phyloP scores from a whole-genome alignment of 2,888 invertebrate genomes.

The Trisateles emortualis region DNA sequence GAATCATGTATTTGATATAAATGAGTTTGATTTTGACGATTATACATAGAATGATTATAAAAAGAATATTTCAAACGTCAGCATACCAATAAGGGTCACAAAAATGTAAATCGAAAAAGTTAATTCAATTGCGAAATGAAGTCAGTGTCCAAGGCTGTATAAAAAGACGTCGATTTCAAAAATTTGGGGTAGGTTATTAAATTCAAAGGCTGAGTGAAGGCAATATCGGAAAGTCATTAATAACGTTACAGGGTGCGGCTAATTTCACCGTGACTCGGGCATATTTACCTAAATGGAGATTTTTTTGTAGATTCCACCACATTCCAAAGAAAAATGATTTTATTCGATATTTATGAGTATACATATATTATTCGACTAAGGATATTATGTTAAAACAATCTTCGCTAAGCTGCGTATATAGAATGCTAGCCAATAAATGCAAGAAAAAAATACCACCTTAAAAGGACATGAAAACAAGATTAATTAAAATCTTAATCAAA shows the following conservation, averaged over 20 bases:
- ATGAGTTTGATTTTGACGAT: too few relatives aligned
- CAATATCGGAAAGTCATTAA: slow-evolving; percentile 84
- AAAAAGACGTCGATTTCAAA: slow-evolving; percentile 61
- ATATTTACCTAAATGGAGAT: slow-evolving; percentile 69
- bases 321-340: slow-evolving; percentile 49
- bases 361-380: too few relatives aligned
- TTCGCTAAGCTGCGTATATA: too few relatives aligned
- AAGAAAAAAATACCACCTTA: too few relatives aligned
- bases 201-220: slow-evolving; percentile 62
- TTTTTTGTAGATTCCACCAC: slow-evolving; percentile 59
- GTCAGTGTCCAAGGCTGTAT: slow-evolving; percentile 42
- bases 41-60: too few relatives aligned
- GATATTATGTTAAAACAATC: too few relatives aligned
- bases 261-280: slow-evolving; percentile 76
- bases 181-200: slow-evolving; percentile 69
- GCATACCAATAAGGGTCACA: not conserved
- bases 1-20: too few relatives aligned
- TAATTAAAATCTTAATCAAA: too few relatives aligned
- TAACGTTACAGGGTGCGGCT: slow-evolving; percentile 78
- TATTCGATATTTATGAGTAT: slow-evolving; percentile 5
- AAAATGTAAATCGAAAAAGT: not conserved
- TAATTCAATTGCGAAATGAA: slow-evolving; percentile 33
- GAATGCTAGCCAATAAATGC: too few relatives aligned
- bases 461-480: too few relatives aligned
- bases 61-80: not conserved